Percentiles rank a stretch among this genome's conserved stretches.
These are phyloP conservation scores for Etheostoma nigrum DNA, from an alignment of 2,797 vertebrate species.

Conservation along the genomic window DNA sequence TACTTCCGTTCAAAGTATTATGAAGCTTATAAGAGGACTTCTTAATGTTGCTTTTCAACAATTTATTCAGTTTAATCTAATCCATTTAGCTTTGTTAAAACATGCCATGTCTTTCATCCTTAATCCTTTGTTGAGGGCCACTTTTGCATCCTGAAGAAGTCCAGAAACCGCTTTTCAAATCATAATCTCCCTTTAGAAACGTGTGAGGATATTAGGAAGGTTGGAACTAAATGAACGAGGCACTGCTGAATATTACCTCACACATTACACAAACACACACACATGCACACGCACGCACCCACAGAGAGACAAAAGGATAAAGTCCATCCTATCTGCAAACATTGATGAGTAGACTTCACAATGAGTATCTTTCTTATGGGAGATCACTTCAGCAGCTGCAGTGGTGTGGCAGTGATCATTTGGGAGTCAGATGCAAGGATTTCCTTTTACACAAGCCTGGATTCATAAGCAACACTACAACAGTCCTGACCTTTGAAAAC, in stretches of 20 bases:
- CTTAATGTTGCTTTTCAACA: neutral
- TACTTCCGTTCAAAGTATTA: neutral
- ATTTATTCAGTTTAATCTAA: neutral
- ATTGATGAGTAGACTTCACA: conserved; percentile 80
- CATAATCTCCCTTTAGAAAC: too few species aligned
- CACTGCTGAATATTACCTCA: neutral
- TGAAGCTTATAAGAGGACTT: neutral
- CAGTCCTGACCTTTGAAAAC: neutral
- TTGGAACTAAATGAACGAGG: neutral
- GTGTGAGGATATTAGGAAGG: neutral
- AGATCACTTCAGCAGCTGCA: conserved; percentile 16
- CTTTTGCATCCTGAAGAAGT: neutral
- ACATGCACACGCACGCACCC: too few species aligned
- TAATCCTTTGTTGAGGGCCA: neutral
- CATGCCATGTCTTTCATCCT: neutral
- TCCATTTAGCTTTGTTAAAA: neutral
- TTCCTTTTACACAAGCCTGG: neutral
- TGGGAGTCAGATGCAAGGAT: conserved; percentile 1
- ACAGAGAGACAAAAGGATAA: conserved; percentile 47
- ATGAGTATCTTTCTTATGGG: conserved; percentile 35
- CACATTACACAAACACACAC: too few species aligned
- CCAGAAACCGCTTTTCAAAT: neutral
- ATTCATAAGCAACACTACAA: conserved; percentile 12
- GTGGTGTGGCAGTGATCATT: conserved; percentile 9
- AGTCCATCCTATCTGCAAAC: conserved; percentile 72